These are phyloP conservation scores for Paramormyrops hopkinsi DNA, from an alignment of 2,797 vertebrate genomes.

Conservation along the genomic window DNA sequence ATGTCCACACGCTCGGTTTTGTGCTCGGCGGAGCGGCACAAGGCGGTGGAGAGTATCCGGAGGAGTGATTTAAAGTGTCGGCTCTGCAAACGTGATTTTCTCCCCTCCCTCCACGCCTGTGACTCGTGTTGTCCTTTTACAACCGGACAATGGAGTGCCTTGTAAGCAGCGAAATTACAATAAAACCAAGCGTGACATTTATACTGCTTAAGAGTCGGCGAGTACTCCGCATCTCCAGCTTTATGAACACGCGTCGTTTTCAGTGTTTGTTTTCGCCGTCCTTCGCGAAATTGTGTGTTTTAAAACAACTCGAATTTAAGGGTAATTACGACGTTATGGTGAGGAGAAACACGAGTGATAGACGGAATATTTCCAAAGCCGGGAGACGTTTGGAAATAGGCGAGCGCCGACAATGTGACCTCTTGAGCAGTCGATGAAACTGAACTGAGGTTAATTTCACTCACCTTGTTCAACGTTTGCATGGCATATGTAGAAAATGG, in stretches of 20 bases:
- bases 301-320: background rate
- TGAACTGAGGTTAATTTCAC: background rate
- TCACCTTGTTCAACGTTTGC: background rate
- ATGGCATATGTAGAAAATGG: background rate
- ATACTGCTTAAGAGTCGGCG: background rate
- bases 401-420: constrained; percentile 12
- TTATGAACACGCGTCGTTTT: background rate
- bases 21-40: background rate
- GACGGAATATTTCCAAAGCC: background rate
- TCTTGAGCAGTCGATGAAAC: background rate
- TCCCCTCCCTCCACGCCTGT: constrained; percentile 2
- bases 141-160: background rate
- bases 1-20: background rate
- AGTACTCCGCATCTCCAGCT: background rate
- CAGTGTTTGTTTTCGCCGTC: background rate
- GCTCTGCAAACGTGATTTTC: background rate
- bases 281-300: background rate
- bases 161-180: background rate
- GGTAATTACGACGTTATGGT: background rate
- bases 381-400: background rate
- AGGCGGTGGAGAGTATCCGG: background rate
- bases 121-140: background rate
- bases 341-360: background rate
- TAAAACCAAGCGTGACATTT: background rate
- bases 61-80: constrained; percentile 14